Evolutionary conservation across 2,797 vertebrate species (phyloP), one percentile per base, ranked within the genome.

Genomic region (Melanotaenia parkinsoni): DNA sequence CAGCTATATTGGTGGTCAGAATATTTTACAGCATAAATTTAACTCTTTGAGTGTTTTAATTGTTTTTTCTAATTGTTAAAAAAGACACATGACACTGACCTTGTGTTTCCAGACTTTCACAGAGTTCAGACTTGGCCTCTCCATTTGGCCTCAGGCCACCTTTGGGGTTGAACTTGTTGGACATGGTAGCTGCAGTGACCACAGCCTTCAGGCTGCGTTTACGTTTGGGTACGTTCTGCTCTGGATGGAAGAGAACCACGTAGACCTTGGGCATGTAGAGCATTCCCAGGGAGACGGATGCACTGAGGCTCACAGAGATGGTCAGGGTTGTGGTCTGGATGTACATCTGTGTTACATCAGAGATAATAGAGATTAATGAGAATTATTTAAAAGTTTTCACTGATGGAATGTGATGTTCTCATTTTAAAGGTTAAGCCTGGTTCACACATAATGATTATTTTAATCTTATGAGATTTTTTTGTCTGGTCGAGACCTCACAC

Each of bases 241-340:
- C 97, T 5, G 97, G 97, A 81, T 98, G 97, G 92, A 98, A 95
- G 88, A 99, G 96, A 86, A 99, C 96, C 91, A 98, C 95, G 88
- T 98, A 99, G 89, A 98, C 97, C 92, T 98, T 99, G 67, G 97
- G 97, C 96, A 99, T 96, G 94, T 98, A 99, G 89, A 98, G 97
- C 97, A 98, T 97, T 82, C 97, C 97, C 92, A 99, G 95, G 63
- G 97, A 98, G 87, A 99, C 97, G 0, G 97, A 98, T 59, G 97
- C 97, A 86, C 97, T 98, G 88, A 99, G 96, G 91, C 97, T 98
- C 79, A 99, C 96, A 0, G 97, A 99, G 88, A 99, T 97, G 76
- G 97, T 99, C 92, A 98, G 93, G 30, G 97, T 98, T 58, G 96
- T 98, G 58, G 97, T 98, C 93, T 98, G 97, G 94, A 99, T 99